Evolutionary conservation across 1,140 invertebrate genomes (phyloP), one percentile per base, ranked within the genome.

Genomic region (Diachasma alloeum): DNA sequence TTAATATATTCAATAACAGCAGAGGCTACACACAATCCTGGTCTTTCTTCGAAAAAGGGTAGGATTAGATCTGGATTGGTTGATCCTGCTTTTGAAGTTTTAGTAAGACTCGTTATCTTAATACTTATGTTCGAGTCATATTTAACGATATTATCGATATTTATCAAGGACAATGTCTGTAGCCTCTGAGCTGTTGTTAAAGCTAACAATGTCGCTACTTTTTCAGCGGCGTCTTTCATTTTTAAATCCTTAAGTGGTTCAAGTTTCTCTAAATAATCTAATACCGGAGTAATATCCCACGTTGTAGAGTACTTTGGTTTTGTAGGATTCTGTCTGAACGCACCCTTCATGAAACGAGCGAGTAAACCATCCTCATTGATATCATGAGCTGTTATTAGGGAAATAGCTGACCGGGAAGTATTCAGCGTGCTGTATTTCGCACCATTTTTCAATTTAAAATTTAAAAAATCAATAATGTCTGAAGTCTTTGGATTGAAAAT

Each of bases 121-220:
- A n/a, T n/a, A n/a, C n/a, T n/a, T n/a, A n/a, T n/a, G n/a, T n/a
- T n/a, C n/a, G n/a, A n/a, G n/a, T n/a, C n/a, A n/a, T 42, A 13
- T 4, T 37, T 53, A 24, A 53, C 59, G 59, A 79, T 76, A 37
- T 76, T 74, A 56, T 44, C 48, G 19, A 73, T 74, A 6, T 70
- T 70, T 19, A 79, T 79, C n/a, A 63, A 17, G 17, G 69, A 15
- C 24, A 79, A n/a, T n/a, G n/a, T n/a, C n/a, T n/a, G n/a, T 2
- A 74, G 9, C 24, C 75, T 66, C 37, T 80, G 78, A 11, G 75
- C 72, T 17, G 78, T 80, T 3, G 46, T 46, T 15, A 77, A 31
- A 11, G 63, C 48, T 15, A 74, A 13, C 13, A 76, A 31, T 4
- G 75, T 76, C 9, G 39, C 66, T 19, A 73, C 0, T 74, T 68